Evolutionary conservation across 2,797 vertebrate species (phyloP).

Genomic region (Enteromius unitaeniatus): DNA sequence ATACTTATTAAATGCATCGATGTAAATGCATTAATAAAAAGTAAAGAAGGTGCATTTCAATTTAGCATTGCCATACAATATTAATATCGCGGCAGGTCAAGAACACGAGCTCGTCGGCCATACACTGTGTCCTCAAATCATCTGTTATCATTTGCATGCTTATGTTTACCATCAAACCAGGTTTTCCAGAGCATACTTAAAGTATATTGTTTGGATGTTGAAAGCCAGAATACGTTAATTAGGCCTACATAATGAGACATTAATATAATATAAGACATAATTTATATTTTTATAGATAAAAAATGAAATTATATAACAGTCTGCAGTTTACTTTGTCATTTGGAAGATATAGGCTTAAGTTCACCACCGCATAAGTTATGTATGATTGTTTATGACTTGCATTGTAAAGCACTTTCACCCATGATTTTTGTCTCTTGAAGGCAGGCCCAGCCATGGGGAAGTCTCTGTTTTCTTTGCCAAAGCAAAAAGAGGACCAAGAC

Average conservation of each 20-base stretch:
- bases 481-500: slow-evolving; percentile 80
- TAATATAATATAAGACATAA: too few relatives aligned
- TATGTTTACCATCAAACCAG: not conserved
- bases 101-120: not conserved
- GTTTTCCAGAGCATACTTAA: not conserved
- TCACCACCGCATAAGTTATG: not conserved
- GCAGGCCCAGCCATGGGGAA: slow-evolving; percentile 86
- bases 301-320: not conserved
- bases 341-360: not conserved
- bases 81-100: not conserved
- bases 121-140: not conserved
- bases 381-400: not conserved
- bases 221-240: not conserved
- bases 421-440: slow-evolving; percentile 29
- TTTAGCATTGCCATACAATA: not conserved
- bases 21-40: not conserved
- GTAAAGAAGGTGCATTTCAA: not conserved
- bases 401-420: not conserved
- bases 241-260: not conserved
- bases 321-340: not conserved
- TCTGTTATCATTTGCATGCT: not conserved
- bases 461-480: slow-evolving; percentile 84
- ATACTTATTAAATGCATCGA: not conserved
- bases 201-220: not conserved
- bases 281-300: not conserved